Percentiles rank a stretch among this genome's conserved stretches.
These are phyloP conservation scores for Prorops nasuta DNA, from an alignment of 1,140 invertebrate genomes.

Conservation along the genomic window DNA sequence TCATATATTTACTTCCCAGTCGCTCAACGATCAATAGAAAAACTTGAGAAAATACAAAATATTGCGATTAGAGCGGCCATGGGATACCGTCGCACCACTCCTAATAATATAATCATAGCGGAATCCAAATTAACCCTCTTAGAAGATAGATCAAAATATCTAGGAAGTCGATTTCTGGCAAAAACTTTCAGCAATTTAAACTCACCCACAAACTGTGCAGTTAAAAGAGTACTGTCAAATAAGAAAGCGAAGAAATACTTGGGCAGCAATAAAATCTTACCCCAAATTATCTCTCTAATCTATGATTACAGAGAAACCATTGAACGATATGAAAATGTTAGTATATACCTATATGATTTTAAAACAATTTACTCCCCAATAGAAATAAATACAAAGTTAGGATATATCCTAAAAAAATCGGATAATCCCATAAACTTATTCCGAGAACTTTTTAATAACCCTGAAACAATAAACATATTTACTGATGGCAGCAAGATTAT, in stretches of 20 bases:
- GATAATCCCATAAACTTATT: not conserved
- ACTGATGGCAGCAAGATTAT: slow-evolving; percentile 8
- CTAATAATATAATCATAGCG: not conserved
- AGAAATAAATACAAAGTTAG: not conserved
- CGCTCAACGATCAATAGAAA: not conserved
- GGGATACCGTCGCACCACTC: not conserved
- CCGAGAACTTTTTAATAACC: not conserved
- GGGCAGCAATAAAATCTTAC: not conserved
- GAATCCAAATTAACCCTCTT: not conserved
- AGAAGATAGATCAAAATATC: not conserved
- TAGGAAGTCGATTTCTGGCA: not conserved
- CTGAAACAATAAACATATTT: not conserved
- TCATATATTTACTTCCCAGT: not conserved
- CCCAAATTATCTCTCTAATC: not conserved
- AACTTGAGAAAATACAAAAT: not conserved
- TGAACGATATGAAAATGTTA: no score
- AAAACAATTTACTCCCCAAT: not conserved
- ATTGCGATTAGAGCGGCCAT: not conserved
- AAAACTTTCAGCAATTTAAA: not conserved
- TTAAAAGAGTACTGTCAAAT: not conserved
- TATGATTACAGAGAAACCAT: not conserved
- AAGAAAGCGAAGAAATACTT: no score
- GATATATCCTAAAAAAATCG: not conserved
- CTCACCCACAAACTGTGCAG: not conserved
- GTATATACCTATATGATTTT: not conserved